Percentiles rank a stretch among this genome's conserved stretches.
These are phyloP conservation scores for Ceraclea dissimilis DNA, from an alignment of 2,888 invertebrate species.

Conservation along the genomic window DNA sequence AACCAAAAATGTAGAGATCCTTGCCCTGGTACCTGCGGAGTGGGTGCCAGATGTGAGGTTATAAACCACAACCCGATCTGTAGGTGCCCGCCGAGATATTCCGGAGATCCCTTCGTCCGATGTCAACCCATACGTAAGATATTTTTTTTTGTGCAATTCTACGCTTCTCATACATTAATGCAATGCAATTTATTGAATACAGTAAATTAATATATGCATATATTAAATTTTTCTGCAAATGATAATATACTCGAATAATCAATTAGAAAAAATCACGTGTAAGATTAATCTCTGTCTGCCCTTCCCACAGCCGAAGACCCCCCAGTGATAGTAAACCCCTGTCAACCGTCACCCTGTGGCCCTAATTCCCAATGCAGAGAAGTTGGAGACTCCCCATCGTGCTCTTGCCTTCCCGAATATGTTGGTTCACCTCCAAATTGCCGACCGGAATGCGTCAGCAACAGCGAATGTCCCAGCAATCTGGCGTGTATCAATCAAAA, in stretches of 20 bases:
- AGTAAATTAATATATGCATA: not conserved
- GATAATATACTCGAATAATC: no score
- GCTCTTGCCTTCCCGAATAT: constrained; percentile 65
- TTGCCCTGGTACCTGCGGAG: constrained; percentile 74
- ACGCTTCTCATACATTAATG: no score
- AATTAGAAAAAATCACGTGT: no score
- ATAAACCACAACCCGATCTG: constrained; percentile 77
- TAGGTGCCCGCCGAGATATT: constrained; percentile 57
- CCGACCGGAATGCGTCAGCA: constrained; percentile 69
- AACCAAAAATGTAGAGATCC: constrained; percentile 76
- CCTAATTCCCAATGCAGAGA: constrained; percentile 68
- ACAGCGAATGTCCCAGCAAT: constrained; percentile 65
- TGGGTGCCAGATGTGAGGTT: constrained; percentile 65
- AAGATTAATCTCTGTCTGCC: no score
- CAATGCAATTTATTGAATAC: no score
- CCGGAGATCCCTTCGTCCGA: constrained; percentile 70
- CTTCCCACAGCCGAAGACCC: constrained; percentile 34
- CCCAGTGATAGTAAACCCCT: constrained; percentile 33
- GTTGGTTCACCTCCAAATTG: constrained; percentile 71
- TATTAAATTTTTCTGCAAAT: not conserved
- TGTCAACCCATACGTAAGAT: constrained; percentile 49
- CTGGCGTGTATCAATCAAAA: constrained; percentile 73
- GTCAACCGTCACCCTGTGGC: constrained; percentile 66
- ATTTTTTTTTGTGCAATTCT: not conserved
- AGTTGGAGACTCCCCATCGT: constrained; percentile 65